These are phyloP conservation scores for Sarcophaga bullata DNA, from an alignment of 1,140 invertebrate species.

Conservation along the genomic window DNA sequence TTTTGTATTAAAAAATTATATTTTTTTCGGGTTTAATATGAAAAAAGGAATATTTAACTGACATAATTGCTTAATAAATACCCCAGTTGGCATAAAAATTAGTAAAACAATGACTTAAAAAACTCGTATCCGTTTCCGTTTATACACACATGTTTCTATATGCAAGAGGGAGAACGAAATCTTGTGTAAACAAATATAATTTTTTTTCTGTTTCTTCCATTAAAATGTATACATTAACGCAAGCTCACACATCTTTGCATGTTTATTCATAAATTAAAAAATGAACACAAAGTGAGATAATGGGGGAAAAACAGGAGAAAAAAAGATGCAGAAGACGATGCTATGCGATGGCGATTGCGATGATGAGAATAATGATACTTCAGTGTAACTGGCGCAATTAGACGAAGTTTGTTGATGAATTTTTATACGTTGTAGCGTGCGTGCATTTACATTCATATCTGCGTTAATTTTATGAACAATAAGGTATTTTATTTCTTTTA, in stretches of 20 bases:
- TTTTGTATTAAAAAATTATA: too few species aligned
- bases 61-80: conserved; percentile 27
- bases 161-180: too few species aligned
- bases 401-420: neutral
- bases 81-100: conserved; percentile 18
- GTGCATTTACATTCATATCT: too few species aligned
- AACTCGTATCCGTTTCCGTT: neutral
- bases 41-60: conserved; percentile 12
- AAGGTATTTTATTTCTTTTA: neutral
- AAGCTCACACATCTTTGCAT: neutral
- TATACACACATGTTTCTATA: neutral
- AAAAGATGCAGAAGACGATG: too few species aligned
- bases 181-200: too few species aligned
- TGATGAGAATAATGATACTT: conserved; percentile 9
- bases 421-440: too few species aligned
- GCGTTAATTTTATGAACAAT: neutral
- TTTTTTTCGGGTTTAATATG: neutral
- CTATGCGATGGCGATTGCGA: neutral
- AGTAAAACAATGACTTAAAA: conserved; percentile 2
- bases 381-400: neutral
- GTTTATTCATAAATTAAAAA: neutral
- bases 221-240: too few species aligned
- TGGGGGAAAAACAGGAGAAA: too few species aligned
- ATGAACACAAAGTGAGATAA: neutral
- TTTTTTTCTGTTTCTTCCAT: neutral